Evolutionary conservation across 2,797 vertebrate genomes (phyloP), one percentile per base, ranked within the genome.

Genomic region (Hyperoplus lanceolatus): DNA sequence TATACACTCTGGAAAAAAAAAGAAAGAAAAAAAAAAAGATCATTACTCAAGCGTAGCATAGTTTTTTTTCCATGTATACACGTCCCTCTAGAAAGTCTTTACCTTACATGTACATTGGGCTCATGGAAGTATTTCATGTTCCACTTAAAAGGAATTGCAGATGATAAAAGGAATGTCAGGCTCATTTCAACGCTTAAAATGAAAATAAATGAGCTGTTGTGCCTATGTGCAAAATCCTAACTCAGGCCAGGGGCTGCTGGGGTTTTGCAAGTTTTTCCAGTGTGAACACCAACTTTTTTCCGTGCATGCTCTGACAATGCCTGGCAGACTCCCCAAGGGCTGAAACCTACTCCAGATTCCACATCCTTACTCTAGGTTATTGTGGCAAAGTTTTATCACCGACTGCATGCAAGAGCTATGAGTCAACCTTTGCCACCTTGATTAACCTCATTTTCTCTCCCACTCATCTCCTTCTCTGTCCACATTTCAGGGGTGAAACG

Each of bases 271-370:
- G 76, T 90, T 93, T 29, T 93, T 94, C 93, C 94, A 90, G 61
- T 54, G 36, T 51, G 86, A 90, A 86, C 88, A 90, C 83, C 76
- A 90, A 72, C 29, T 77, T 91, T 93, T 94, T 94, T 94, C 92
- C 93, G 94, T 88, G 83, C 94, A 86, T 85, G 87, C 89, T 76
- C 89, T 84, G 90, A 92, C 92, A 87, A 75, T 79, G 85, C 80
- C 76, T 89, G 89, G 70, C 85, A 78, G 71, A 73, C 85, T 82
- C 53, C 58, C 77, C 60, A 65, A 85, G 81, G 80, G 80, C 77
- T 85, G 54, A 84, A 53, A 66, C 75, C 62, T 77, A 59, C 78
- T 79, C 70, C 80, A 86, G 73, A 87, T 86, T 89, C 73, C 69
- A 80, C 74, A 76, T 90, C 75, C 66, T 66, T 60, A 70, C 76